Evolutionary conservation across 1,140 invertebrate species (phyloP).

Genomic region (Ctenoplectra terminalis): DNA sequence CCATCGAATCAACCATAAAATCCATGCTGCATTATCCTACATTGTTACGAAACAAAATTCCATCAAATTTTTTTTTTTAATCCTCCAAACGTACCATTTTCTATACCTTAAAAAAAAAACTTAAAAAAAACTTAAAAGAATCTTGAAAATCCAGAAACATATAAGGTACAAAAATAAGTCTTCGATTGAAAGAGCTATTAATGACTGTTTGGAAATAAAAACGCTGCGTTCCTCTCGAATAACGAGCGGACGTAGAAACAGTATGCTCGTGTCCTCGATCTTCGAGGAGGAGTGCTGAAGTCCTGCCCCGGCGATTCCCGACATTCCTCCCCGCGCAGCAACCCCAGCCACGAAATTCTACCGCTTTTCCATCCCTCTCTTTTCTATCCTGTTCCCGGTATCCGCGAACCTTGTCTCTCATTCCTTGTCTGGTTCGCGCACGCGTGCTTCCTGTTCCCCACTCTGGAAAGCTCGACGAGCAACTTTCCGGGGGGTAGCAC

Average conservation of each 20-base stretch:
- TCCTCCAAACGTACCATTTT: no score
- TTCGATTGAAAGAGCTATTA: background rate
- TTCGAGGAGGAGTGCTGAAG: constrained; percentile 68
- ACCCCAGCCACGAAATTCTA: constrained; percentile 56
- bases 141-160: no score
- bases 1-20: background rate
- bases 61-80: no score
- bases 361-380: constrained; percentile 54
- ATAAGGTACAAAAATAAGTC: no score
- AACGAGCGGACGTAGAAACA: constrained; percentile 2
- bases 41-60: background rate
- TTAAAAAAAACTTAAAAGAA: background rate
- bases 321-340: constrained; percentile 47
- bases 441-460: constrained; percentile 66
- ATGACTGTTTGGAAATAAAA: background rate
- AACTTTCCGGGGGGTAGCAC: constrained; percentile 56
- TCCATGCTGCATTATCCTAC: no score
- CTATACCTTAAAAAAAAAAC: no score
- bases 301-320: constrained; percentile 59
- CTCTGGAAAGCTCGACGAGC: constrained; percentile 59
- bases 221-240: background rate
- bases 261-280: constrained; percentile 49
- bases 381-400: background rate
- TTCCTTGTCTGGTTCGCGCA: constrained; percentile 61
- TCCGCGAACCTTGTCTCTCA: constrained; percentile 51